A percentile compares a stretch with the other conserved stretches of the same genome.
These are phyloP conservation scores for Cichlasoma orientale DNA, from an alignment of 2,797 vertebrate species.

Conservation along the genomic window DNA sequence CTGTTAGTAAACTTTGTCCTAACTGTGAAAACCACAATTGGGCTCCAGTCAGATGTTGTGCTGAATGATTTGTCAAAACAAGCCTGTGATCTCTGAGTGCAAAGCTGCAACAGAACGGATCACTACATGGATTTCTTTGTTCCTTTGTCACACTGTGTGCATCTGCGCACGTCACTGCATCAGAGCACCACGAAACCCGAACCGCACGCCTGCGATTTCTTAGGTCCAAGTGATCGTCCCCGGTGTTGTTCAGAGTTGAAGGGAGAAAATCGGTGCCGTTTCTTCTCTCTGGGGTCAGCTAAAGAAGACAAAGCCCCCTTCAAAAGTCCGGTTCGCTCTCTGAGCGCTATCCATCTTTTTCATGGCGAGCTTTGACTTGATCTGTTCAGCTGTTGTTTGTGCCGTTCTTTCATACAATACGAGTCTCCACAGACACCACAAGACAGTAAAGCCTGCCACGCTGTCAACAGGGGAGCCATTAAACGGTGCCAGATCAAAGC, in stretches of 20 bases:
- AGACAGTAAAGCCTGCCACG: conserved; percentile 44
- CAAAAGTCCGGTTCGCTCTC: conserved; percentile 15
- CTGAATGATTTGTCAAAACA: conserved; percentile 53
- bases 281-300: conserved; percentile 29
- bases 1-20: conserved; percentile 45
- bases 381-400: conserved; percentile 56
- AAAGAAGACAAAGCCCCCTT: conserved; percentile 42
- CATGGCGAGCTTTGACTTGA: conserved; percentile 39
- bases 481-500: conserved; percentile 60
- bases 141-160: conserved; percentile 7
- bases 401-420: conserved; percentile 25
- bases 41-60: conserved; percentile 30
- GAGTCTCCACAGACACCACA: conserved; percentile 35
- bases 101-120: conserved; percentile 3
- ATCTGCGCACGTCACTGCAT: conserved; percentile 14
- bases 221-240: conserved; percentile 14
- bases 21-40: conserved; percentile 49
- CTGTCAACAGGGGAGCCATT: conserved; percentile 39
- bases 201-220: conserved; percentile 17
- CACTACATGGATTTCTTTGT: conserved; percentile 5
- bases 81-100: conserved; percentile 26
- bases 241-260: conserved; percentile 27
- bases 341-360: conserved; percentile 17
- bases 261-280: conserved; percentile 38
- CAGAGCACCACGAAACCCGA: conserved; percentile 41